These are phyloP conservation scores for Antrozous pallidus DNA, from an alignment of 2,797 vertebrate genomes.

Conservation along the genomic window DNA sequence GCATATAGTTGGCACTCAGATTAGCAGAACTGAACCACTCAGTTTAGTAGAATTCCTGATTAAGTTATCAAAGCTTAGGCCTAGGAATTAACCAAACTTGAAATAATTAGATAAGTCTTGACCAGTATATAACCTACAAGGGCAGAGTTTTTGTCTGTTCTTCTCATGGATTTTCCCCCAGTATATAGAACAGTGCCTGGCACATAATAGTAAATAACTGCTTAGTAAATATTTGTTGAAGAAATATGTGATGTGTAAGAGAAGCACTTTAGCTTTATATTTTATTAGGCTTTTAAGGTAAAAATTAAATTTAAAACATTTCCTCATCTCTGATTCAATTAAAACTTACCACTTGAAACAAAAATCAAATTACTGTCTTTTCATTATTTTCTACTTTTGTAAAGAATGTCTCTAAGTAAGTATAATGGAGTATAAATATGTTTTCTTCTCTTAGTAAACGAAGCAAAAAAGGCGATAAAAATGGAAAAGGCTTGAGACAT, in stretches of 20 bases:
- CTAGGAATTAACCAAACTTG: neutral
- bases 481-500: conserved; percentile 90
- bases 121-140: neutral
- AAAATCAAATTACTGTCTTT: neutral
- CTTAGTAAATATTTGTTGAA: conserved; percentile 3
- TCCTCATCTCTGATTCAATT: neutral
- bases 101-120: neutral
- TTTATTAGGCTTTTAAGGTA: conserved; percentile 33
- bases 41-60: neutral
- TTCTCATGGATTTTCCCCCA: neutral
- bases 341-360: neutral
- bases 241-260: neutral
- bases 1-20: neutral
- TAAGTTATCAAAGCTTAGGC: neutral
- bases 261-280: neutral
- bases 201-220: neutral
- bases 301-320: conserved; percentile 46
- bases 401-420: neutral
- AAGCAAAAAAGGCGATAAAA: conserved; percentile 91
- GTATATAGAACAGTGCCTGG: neutral
- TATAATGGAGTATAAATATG: neutral
- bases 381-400: conserved; percentile 18
- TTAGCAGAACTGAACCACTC: neutral
- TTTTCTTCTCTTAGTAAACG: conserved; percentile 83
- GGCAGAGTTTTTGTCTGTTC: neutral